Evolutionary conservation across 2,113 vertebrate genomes (phyloP), one percentile per base, ranked within the genome.

Genomic region (Poeciliopsis retropinna): DNA sequence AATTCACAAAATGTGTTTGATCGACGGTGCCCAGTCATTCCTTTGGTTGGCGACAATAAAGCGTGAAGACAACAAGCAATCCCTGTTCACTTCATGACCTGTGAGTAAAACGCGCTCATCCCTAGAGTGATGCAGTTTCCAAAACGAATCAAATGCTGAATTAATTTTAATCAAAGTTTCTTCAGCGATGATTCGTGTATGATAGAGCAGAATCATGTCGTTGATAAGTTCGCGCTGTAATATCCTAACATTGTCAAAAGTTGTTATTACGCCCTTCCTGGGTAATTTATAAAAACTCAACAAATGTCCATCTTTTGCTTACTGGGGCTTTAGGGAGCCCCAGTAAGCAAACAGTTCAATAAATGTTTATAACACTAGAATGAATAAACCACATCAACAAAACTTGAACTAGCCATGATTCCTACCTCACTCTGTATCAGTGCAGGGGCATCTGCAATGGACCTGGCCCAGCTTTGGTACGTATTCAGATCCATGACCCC

Each of bases 391-490:
- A n/a, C 7, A n/a, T 25, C 22, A 57, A 0, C 2, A 57, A 57
- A 57, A 57, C 51, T 57, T n/a, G 22, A 57, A n/a, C 2, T 19
- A 57, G 1, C 22, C 27, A 27, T 2, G 0, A 19, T n/a, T 67
- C 32, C 69, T 90, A 93, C 90, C 76, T 94, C 92, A 75, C 94
- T 93, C 32, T 85, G 60, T 41, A 96, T 92, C 62, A 97, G 92
- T 8, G 92, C 94, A 0, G 96, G 97, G 34, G 90, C 87, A 1
- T 94, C 84, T 1, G 77, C 1, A 41, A 98, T 72, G 15, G 93
- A 95, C 31, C 88, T 84, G 17, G 96, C 96, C 97, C 97, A 98
- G 0, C 89, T 17, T 44, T 93, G 64, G 39, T 94, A 97, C 6
- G 95, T 93, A 0, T 15, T 34, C 0, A 92, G 0, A 70, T 97